Percentiles rank a stretch among this genome's conserved stretches.
These are phyloP conservation scores for Agonum fuliginosum DNA, from an alignment of 2,888 invertebrate genomes.

Conservation along the genomic window DNA sequence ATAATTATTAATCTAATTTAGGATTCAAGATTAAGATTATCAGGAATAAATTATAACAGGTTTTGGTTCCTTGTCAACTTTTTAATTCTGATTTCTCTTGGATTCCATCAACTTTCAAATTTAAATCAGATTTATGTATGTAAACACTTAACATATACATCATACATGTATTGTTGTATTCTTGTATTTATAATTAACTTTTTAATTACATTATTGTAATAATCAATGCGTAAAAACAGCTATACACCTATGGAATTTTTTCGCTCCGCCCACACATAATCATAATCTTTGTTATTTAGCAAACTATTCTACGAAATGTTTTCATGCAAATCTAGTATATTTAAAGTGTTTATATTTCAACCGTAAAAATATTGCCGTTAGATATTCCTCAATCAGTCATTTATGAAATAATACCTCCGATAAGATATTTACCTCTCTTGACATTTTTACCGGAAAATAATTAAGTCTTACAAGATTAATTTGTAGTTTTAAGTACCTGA, in stretches of 20 bases:
- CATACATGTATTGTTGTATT: background rate
- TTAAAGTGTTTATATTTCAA: constrained; percentile 20
- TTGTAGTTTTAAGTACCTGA: background rate
- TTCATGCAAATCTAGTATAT: constrained; percentile 2
- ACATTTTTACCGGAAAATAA: background rate
- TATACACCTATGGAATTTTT: constrained; percentile 20
- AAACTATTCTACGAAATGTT: constrained; percentile 1
- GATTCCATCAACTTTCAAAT: constrained; percentile 33
- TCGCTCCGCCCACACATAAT: background rate
- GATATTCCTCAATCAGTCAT: background rate
- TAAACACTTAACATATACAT: no score
- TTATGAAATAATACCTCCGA: background rate
- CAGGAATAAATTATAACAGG: background rate
- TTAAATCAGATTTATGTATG: background rate
- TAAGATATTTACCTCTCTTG: background rate
- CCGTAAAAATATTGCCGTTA: background rate
- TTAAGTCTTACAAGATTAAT: no score
- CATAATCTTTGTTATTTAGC: background rate
- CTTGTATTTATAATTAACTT: background rate
- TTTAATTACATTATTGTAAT: background rate
- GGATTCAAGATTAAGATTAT: background rate
- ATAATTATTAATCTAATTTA: background rate
- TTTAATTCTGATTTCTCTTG: constrained; percentile 27
- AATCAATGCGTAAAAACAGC: no score
- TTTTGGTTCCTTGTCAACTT: background rate